Base-by-base conservation (phyloP, 2,888 invertebrate genomes). In the Ochropacha duplaris region DNA sequence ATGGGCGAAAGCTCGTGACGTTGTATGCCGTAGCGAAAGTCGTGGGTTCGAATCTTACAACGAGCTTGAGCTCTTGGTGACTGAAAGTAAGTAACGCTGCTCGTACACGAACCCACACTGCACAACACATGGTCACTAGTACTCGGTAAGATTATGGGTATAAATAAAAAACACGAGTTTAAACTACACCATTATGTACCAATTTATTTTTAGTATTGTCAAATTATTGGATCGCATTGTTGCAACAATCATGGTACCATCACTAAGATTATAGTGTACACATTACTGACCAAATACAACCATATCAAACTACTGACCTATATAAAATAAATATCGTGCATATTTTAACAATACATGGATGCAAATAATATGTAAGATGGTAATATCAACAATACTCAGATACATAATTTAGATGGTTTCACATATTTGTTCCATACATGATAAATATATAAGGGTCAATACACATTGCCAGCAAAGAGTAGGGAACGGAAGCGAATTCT, bases 191-290 rank as follows among this genome's bases (percentile, higher is more conserved):
- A 31, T 28, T 87, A 39, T 39, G 8, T 44, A 86, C 86, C 86
- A 83, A 80, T 90, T 88, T 87, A 87, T 84, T 89, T 74, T 85
- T 82, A 87, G 78, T 90, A 90, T 91, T 91, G 90, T 90, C 90
- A 83, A 87, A 78, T 83, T 79, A 77, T 81, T 81, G 76, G 74
- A 79, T 79, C 72, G 74, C 69, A 58, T 62, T 65, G 63, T 19
- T 64, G 56, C 60, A 59, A 60, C 59, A 59, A 62, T 64, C 57
- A 61, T 55, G 58, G 61, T 61, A 62, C 60, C 56, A 57, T 58
- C 60, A 62, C 63, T 64, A 57, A 62, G 34, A 65, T 62, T 61
- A 63, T 59, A 57, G 65, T 55, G 58, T 61, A 58, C 63, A 44
- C 19, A 14, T 44, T 52, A 52, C 50, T 28, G 14, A 31, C 31